Percentiles rank a stretch among this genome's conserved stretches.
Evolutionary conservation across 2,797 vertebrate species (phyloP).

Genomic region (Esox masquinongy): DNA sequence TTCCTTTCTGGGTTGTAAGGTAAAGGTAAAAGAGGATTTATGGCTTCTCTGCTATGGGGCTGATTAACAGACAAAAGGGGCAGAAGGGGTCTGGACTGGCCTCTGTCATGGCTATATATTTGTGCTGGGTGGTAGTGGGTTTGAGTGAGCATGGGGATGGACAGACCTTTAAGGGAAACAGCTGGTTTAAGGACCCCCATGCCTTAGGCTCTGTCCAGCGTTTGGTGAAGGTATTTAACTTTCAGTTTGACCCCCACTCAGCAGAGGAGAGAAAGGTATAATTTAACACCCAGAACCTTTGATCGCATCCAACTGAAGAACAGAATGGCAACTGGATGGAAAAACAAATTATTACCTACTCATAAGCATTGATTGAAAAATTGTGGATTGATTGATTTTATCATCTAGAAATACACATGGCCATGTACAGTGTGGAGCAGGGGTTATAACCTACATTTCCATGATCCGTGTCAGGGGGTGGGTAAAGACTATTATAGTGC

Average conservation of each 20-base stretch:
- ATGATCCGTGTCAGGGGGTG: conserved; percentile 14
- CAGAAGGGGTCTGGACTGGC: not conserved
- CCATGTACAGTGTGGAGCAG: not conserved
- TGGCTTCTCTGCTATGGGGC: conserved; percentile 24
- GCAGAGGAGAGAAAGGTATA: conserved; percentile 34
- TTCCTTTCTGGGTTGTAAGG: not conserved
- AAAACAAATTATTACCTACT: not conserved
- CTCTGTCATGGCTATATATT: not conserved
- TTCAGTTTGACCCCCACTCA: conserved; percentile 40
- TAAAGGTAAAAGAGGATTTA: conserved; percentile 11
- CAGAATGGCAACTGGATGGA: not conserved
- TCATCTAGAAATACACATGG: not conserved
- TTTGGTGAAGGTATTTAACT: conserved; percentile 19
- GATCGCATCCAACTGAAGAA: not conserved
- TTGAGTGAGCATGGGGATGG: conserved; percentile 12
- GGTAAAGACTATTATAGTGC: conserved; percentile 15
- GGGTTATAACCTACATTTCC: not conserved
- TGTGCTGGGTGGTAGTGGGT: not conserved
- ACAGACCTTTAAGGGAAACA: conserved; percentile 37
- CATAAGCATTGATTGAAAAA: not conserved
- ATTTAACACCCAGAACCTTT: not conserved
- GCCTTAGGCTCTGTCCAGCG: conserved; percentile 23
- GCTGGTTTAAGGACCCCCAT: conserved; percentile 43
- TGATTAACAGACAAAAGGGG: not conserved
- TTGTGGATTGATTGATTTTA: not conserved